Conservation (phyloP, 2,797 vertebrate genomes). For the Neosalanx taihuensis region DNA sequence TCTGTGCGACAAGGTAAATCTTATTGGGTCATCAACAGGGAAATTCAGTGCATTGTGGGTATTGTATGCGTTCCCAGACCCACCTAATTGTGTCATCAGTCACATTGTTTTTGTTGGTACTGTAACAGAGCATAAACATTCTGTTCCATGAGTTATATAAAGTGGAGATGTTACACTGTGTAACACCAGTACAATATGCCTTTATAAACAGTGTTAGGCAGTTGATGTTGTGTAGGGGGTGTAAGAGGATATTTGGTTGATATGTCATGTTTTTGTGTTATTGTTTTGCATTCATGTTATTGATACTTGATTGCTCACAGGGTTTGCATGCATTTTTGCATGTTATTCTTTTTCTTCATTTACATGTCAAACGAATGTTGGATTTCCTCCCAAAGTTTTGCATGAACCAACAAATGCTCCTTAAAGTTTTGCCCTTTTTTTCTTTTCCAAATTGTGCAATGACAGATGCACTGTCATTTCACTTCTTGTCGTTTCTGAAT, state of each 20-base stretch:
- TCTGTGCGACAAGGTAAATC: background rate
- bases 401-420: background rate
- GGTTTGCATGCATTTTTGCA: constrained; percentile 66
- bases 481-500: no score
- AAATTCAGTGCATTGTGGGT: background rate
- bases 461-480: no score
- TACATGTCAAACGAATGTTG: constrained; percentile 5
- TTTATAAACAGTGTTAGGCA: no score
- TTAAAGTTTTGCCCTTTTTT: background rate
- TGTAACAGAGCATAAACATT: background rate
- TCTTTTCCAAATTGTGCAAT: no score
- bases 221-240: background rate
- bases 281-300: constrained; percentile 26
- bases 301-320: constrained; percentile 1
- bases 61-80: background rate
- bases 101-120: background rate
- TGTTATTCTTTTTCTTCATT: constrained; percentile 27
- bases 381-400: background rate
- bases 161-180: no score
- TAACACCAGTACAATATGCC: no score
- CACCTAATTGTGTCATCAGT: background rate
- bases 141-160: background rate
- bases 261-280: background rate
- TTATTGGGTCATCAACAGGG: background rate
- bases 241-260: background rate